phyloP scores from a whole-genome alignment of 2,113 vertebrate genomes.

The Dascyllus trimaculatus region DNA sequence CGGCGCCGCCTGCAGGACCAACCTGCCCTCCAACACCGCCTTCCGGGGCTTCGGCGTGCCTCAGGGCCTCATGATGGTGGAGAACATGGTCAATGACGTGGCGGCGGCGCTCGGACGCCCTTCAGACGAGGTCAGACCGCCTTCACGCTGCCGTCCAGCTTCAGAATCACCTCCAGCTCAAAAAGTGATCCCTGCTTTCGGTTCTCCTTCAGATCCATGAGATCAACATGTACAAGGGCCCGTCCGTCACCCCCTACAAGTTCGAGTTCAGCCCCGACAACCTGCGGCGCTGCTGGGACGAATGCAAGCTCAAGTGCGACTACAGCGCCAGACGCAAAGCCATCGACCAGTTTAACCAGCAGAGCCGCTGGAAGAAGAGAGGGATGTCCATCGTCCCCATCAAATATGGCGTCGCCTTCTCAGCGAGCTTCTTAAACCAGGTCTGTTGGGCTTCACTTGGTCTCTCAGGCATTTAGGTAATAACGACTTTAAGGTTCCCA shows the following conservation, averaged over 20 bases:
- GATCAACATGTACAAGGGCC: slow-evolving; percentile 88
- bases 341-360: slow-evolving; percentile 84
- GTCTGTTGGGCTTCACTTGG: slow-evolving; percentile 61
- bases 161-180: no score
- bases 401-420: slow-evolving; percentile 87
- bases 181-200: background rate
- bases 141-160: background rate
- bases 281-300: slow-evolving; percentile 86
- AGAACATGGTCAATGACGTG: slow-evolving; percentile 88
- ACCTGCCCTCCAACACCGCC: slow-evolving; percentile 91
- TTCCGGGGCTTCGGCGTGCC: slow-evolving; percentile 90
- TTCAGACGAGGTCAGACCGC: slow-evolving; percentile 81
- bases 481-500: no score
- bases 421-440: slow-evolving; percentile 85
- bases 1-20: slow-evolving; percentile 85
- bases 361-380: slow-evolving; percentile 90
- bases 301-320: slow-evolving; percentile 84
- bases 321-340: slow-evolving; percentile 69
- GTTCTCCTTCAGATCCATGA: slow-evolving; percentile 83
- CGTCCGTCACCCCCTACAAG: slow-evolving; percentile 85
- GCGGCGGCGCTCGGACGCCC: slow-evolving; percentile 80
- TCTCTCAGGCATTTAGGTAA: background rate
- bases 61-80: slow-evolving; percentile 81
- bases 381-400: slow-evolving; percentile 88
- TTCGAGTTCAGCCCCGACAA: slow-evolving; percentile 84